Evolutionary conservation across 2,113 vertebrate genomes (phyloP), one percentile per base, ranked within the genome.

Genomic region (Rynchops niger): DNA sequence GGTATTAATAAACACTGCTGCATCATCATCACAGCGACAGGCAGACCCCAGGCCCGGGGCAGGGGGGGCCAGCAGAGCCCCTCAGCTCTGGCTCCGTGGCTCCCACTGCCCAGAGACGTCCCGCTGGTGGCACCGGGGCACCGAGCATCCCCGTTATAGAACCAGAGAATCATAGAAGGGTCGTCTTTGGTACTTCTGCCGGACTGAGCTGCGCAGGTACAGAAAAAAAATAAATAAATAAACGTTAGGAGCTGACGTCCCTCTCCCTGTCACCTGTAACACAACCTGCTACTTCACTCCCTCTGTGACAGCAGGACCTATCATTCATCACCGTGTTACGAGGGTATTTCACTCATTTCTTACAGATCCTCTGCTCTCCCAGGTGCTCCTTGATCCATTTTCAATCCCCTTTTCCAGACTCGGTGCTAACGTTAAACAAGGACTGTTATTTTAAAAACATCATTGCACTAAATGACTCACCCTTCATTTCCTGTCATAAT

Each of bases 271-370:
- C 3, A 1, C 2, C 9, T 9, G 30, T 17, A 18, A 15, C 82
- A n/a, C 30, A 43, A 4, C 9, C 6, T 36, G 43, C 40, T 25
- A 2, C 71, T 38, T 30, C 19, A 3, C 55, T 8, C 49, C 29
- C 18, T 1, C 40, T 25, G 7, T 7, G 36, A 6, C 9, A 50
- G 58, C 74, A 42, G n/a, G 30, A 19, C 0, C 0, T 5, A 6
- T 26, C 18, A 0, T 19, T 26, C 0, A 0, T 11, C 43, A 38
- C 14, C 55, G 36, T 20, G n/a, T 8, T 22, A 5, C 2, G 2
- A 2, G 2, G 7, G 29, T 50, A 15, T 56, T 56, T 19, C 5
- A 38, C 26, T 9, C 26, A 11, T 45, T 73, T 65, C 53, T 36
- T 9, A 34, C 0, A 36, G 29, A 42, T 25, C 81, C 45, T 59